These are phyloP conservation scores for Homarus gammarus DNA, from an alignment of 2,888 invertebrate genomes.

Conservation along the genomic window DNA sequence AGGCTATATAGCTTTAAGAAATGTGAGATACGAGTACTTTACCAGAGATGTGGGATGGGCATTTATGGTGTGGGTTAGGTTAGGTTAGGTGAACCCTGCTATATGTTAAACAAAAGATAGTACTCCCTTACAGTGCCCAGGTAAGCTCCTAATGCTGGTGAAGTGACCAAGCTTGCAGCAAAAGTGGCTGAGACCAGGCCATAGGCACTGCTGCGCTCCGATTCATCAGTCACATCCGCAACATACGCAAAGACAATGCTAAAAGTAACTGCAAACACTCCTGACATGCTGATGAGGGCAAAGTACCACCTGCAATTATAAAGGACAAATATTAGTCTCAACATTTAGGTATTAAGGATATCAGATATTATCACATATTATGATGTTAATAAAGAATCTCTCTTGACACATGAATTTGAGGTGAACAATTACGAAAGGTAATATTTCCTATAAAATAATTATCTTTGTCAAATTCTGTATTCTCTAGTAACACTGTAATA, in stretches of 20 bases:
- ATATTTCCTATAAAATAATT: too few relatives aligned
- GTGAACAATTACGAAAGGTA: too few relatives aligned
- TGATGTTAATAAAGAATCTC: background rate
- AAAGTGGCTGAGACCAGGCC: slow-evolving; percentile 98
- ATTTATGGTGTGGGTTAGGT: too few relatives aligned
- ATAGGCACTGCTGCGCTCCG: slow-evolving; percentile 95
- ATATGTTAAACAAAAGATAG: background rate
- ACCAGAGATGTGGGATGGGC: too few relatives aligned
- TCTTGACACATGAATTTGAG: background rate
- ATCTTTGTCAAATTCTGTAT: too few relatives aligned
- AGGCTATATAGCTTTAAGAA: too few relatives aligned
- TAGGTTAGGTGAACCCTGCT: too few relatives aligned
- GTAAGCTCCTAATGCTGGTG: slow-evolving; percentile 94
- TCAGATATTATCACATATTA: background rate
- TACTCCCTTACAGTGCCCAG: slow-evolving; percentile 78
- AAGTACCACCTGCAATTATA: slow-evolving; percentile 91
- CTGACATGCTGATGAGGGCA: slow-evolving; percentile 98
- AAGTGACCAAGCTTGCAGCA: slow-evolving; percentile 99
- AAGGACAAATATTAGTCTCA: background rate
- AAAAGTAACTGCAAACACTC: slow-evolving; percentile 99
- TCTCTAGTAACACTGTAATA: too few relatives aligned
- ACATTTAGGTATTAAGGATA: background rate
- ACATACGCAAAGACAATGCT: slow-evolving; percentile 99
- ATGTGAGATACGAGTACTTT: too few relatives aligned
- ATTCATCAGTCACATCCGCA: slow-evolving; percentile 98